These are phyloP conservation scores for Blastomussa wellsi DNA, from an alignment of 92 coral and sea anemone species.

Conservation along the genomic window DNA sequence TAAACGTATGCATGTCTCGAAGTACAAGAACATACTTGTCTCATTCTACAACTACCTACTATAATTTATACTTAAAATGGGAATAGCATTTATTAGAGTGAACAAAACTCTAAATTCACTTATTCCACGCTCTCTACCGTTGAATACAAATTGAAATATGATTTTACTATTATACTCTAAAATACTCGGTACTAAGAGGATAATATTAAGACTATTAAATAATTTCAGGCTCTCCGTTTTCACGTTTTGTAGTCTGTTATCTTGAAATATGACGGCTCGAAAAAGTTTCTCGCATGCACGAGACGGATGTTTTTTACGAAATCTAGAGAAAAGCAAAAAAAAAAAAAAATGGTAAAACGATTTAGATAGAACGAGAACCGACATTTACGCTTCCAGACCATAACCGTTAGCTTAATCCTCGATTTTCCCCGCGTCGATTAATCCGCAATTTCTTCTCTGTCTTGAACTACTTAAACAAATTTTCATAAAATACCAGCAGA, in stretches of 20 bases:
- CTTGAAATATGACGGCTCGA: background rate
- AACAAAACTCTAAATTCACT: background rate
- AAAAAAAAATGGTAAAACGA: background rate
- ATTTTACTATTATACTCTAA: background rate
- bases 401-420: background rate
- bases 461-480: background rate
- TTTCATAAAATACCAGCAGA: background rate
- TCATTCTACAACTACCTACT: background rate
- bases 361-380: background rate
- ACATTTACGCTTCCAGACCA: no score
- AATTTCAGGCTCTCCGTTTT: background rate
- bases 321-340: background rate
- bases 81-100: background rate
- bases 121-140: background rate
- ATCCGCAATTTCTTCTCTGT: background rate
- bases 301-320: no score
- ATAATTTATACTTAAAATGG: background rate
- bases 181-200: background rate
- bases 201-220: background rate
- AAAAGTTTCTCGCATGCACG: no score
- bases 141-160: conserved; percentile 3
- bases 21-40: background rate
- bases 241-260: background rate
- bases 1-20: conserved; percentile 1
- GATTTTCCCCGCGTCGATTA: background rate